Evolutionary conservation across 1,140 invertebrate genomes (phyloP), one percentile per base, ranked within the genome.

Genomic region (Magallana angulata): DNA sequence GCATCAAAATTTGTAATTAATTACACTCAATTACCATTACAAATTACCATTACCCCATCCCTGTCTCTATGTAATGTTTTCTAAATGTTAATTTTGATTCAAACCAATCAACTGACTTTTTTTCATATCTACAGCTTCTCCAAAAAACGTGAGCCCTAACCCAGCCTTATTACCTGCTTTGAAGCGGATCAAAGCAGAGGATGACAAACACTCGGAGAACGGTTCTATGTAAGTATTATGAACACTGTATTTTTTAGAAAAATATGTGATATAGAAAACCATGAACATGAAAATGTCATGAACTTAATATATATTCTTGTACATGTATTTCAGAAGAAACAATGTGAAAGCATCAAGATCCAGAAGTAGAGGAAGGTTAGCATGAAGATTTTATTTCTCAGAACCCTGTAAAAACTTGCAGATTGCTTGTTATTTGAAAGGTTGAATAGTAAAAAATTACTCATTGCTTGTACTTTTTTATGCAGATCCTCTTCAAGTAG

Each of bases 131-230:
- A 9, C 87, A 93, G 92, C 88, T 87, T 92, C 92, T 8, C 92
- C 92, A 57, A 93, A 93, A 87, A 92, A 91, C 91, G 90, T 91
- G 56, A 93, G 93, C 82, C 92, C 92, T 36, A 91, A 89, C 76
- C 89, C 91, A 30, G 84, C 86, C 1, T 80, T 91, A 57, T 56
- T 91, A 11, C 82, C 84, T 9, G 87, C 84, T 14, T 84, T 89
- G 60, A 91, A 91, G 68, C 82, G 83, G 18, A 89, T 89, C 24
- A 92, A 91, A 76, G 87, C 87, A 71, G 87, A 90, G 81, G 90
- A 91, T 12, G 90, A 91, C 48, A 83, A 64, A 82, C 88, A 89
- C 68, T 88, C 82, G 85, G 90, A 91, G 48, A 89, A 85, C 62
- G 90, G 87, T 59, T 89, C 87, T 84, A 59, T 82, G 84, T 90